These are phyloP conservation scores for Poecilia latipinna DNA, from an alignment of 2,113 vertebrate genomes.

Conservation along the genomic window DNA sequence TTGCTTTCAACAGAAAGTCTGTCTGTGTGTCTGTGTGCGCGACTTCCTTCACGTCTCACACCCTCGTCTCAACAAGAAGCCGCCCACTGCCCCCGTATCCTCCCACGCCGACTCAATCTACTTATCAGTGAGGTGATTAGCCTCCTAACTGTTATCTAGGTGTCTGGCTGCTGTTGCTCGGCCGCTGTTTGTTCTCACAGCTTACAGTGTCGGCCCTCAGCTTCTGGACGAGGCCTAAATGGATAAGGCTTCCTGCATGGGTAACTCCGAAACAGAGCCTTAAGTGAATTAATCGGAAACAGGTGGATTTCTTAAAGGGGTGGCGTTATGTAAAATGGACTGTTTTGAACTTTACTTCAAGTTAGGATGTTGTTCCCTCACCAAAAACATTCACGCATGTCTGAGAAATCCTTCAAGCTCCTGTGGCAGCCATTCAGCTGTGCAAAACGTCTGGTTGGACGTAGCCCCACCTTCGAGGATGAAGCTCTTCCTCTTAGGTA, in stretches of 20 bases:
- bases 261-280: conserved; percentile 4
- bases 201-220: conserved; percentile 26
- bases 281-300: background rate
- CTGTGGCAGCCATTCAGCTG: too few species aligned
- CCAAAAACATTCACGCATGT: too few species aligned
- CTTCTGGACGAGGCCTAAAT: conserved; percentile 44
- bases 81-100: conserved; percentile 24
- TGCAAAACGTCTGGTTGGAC: too few species aligned
- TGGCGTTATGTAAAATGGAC: too few species aligned
- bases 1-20: too few species aligned
- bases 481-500: too few species aligned
- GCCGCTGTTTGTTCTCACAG: conserved; percentile 43
- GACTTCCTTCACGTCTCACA: conserved; percentile 36
- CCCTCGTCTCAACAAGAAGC: conserved; percentile 57
- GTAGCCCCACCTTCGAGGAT: too few species aligned
- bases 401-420: too few species aligned
- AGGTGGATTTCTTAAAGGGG: background rate
- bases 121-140: conserved; percentile 73
- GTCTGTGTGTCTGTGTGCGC: background rate
- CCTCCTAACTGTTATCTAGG: conserved; percentile 57
- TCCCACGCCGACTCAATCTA: conserved; percentile 60
- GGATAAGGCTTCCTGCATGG: conserved; percentile 44
- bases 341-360: too few species aligned
- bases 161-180: conserved; percentile 38
- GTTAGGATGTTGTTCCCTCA: too few species aligned